Evolutionary conservation across 2,113 vertebrate genomes (phyloP).

Genomic region (Merops nubicus): DNA sequence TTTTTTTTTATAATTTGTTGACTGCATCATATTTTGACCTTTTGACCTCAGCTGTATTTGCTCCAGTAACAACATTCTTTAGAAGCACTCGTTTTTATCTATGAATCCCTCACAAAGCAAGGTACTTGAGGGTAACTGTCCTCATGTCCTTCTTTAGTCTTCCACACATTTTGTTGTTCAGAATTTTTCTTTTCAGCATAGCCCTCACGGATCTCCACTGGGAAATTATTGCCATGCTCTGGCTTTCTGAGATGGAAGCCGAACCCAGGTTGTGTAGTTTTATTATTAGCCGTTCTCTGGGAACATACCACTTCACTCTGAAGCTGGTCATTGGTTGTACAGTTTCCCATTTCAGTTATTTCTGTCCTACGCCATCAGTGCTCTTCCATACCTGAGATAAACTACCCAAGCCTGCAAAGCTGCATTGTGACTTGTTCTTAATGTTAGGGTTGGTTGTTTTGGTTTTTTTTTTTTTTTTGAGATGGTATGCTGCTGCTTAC

Average conservation of each 20-base stretch:
- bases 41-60: background rate
- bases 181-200: background rate
- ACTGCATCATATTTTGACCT: background rate
- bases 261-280: background rate
- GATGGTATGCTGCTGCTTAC: background rate
- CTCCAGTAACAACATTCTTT: background rate
- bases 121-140: background rate
- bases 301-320: background rate
- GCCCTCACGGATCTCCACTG: background rate
- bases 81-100: background rate
- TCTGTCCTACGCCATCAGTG: background rate
- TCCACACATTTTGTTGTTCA: background rate
- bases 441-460: background rate
- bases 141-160: background rate
- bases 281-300: background rate
- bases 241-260: slow-evolving; percentile 11
- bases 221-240: background rate
- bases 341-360: background rate
- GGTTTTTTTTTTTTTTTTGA: background rate
- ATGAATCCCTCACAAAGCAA: background rate
- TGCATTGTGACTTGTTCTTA: background rate
- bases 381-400: background rate
- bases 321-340: background rate
- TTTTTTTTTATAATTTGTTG: background rate
- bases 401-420: background rate